Base-by-base conservation (phyloP, 2,797 vertebrate species). In the Sphaeramia orbicularis region DNA sequence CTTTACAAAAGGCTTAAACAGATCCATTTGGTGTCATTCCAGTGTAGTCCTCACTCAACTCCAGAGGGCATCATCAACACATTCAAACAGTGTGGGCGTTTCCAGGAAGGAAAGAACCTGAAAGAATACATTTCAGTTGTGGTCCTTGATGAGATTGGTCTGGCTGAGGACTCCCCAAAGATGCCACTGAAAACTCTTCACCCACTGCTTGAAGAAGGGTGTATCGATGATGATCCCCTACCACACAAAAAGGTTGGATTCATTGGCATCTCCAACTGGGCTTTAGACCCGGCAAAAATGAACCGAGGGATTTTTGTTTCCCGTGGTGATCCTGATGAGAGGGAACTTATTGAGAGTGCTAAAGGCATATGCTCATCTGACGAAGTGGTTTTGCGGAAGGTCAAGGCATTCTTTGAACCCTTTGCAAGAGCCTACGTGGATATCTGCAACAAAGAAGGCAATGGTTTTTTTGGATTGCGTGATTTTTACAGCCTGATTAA, bases 401-500 rank as follows among this genome's bases (percentile, higher is more conserved):
- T 97, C 0, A 91, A 84, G 1, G 83, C 64, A 0, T 93, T 93
- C 21, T 96, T 98, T 42, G 10, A 43, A 0, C 83, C 90, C 42
- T 96, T 97, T 32, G 96, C 96, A 59, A 69, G 77, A 8, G 95
- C 93, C 0, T 97, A 97, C 11, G 84, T 94, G 37, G 78, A 45
- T 0, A 80, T 96, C 47, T 96, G 95, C 50, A 4, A 78, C 24
- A 27, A 27, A 12, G 85, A 96, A 36, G 88, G 89, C 42, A 95
- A 90, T 24, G 96, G 96, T 1, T 98, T 98, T 84, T 98, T 97
- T 49, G 96, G 97, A 4, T 86, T 98, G 4, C 94, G 96, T 0
- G 97, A 98, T 86, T 98, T 96, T 76, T 98, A 98, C 72, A 97
- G 97, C 84, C 93, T 98, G 74, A 94, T 97, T 73, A 98, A 98